Evolutionary conservation across 1,140 invertebrate species (phyloP).

Genomic region (Eurytemora carolleeae): DNA sequence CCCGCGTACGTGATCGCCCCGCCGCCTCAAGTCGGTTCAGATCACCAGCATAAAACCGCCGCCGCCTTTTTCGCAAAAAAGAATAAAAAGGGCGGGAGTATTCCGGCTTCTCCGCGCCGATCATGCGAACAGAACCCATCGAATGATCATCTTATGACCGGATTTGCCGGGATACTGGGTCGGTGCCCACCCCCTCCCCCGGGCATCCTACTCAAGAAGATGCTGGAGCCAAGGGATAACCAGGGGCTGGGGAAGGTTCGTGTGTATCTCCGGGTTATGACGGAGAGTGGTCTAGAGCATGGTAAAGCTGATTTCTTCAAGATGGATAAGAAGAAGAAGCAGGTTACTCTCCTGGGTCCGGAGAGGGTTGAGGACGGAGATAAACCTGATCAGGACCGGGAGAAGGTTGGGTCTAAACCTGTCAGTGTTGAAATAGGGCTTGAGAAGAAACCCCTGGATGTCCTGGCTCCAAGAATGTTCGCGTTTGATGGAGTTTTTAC

Average conservation of each 20-base stretch:
- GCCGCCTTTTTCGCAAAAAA: background rate
- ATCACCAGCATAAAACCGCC: background rate
- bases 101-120: background rate
- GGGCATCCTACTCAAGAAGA: background rate
- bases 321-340: conserved; percentile 68
- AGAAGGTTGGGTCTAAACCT: no score
- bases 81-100: background rate
- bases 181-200: background rate
- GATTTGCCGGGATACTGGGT: background rate
- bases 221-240: background rate
- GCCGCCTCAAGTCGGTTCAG: background rate
- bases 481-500: conserved; percentile 76
- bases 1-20: background rate
- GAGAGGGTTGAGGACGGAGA: conserved; percentile 26
- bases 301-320: conserved; percentile 32
- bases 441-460: conserved; percentile 46
- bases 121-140: background rate
- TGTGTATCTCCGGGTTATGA: background rate
- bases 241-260: background rate
- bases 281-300: background rate
- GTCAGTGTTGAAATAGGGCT: conserved; percentile 23
- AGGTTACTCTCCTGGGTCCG: conserved; percentile 68
- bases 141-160: no score
- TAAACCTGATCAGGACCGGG: background rate
- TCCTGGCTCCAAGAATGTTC: conserved; percentile 87